Conservation (phyloP, 2,888 invertebrate genomes). For the Drosophila acutilabella region DNA sequence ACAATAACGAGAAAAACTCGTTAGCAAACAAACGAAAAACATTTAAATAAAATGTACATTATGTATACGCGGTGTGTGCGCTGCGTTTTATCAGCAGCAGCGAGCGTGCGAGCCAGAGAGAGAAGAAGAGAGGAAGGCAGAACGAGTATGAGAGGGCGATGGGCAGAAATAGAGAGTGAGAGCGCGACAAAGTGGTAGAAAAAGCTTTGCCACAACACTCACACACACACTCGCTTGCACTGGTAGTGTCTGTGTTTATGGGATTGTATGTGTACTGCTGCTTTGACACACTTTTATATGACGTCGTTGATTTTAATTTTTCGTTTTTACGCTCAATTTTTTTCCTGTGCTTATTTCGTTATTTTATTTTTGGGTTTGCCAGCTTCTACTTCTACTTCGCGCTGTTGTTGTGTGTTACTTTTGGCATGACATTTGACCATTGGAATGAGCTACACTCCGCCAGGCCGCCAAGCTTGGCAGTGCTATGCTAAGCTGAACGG, state of each 20-base stretch:
- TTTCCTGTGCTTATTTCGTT: slow-evolving; percentile 44
- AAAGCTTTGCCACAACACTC: slow-evolving; percentile 60
- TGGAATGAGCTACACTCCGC: slow-evolving; percentile 42
- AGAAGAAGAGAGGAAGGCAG: slow-evolving; percentile 9
- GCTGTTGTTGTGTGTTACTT: slow-evolving; percentile 30
- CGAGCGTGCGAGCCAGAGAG: slow-evolving; percentile 34
- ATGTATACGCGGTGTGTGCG: slow-evolving; percentile 73
- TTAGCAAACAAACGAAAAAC: slow-evolving; percentile 65
- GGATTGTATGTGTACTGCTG: slow-evolving; percentile 51
- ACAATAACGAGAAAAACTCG: slow-evolving; percentile 74
- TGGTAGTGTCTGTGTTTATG: slow-evolving; percentile 21
- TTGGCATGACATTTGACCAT: slow-evolving; percentile 75
- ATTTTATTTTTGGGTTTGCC: slow-evolving; percentile 39
- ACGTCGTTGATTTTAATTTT: slow-evolving; percentile 81
- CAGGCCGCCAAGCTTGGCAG: slow-evolving; percentile 17
- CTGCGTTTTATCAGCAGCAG: slow-evolving; percentile 69
- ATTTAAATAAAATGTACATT: slow-evolving; percentile 67
- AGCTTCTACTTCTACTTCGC: slow-evolving; percentile 23
- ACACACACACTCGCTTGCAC: slow-evolving; percentile 13
- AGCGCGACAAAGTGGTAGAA: slow-evolving; percentile 40
- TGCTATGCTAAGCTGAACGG: neutral
- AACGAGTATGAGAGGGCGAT: slow-evolving; percentile 25
- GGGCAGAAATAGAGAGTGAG: slow-evolving; percentile 44
- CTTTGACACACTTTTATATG: slow-evolving; percentile 83
- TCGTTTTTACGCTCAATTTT: slow-evolving; percentile 59